Base-by-base conservation (phyloP, 2,113 vertebrate genomes). In the Otis tarda region DNA sequence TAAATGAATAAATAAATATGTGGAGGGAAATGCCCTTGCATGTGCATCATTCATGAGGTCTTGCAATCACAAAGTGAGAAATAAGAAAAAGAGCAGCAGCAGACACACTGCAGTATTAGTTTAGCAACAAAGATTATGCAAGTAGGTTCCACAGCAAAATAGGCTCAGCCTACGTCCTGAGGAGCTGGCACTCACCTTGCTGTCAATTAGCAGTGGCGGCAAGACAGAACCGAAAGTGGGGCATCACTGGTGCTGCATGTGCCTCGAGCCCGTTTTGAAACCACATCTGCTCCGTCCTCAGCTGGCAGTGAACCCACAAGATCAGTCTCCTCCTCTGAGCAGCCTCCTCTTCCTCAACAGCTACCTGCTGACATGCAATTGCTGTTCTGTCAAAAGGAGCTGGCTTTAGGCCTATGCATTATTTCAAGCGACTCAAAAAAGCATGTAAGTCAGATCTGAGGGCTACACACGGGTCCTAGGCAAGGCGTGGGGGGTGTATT, bases 41-140 rank as follows among this genome's bases (percentile, higher is more conserved):
- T 19, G 65, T 6, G 19, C 39, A 31, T 28, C 8, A 2, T 15
- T 52, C 18, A 1, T 10, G 45, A 56, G 67, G 19, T 10, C 15
- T 21, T 14, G 33, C 17, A 71, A 92, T 18, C 69, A 35, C 19
- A 4, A 59, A n/a, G 1, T 0, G 59, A 78, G 55, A 27, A 84
- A 24, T 2, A 53, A 2, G 17, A 11, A 16, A 21, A 37, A 1
- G 39, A 59, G 75, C 25, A 22, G 50, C 63, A 76, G 76, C 53
- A 37, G 60, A 39, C 27, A 50, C 41, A 0, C 13, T 3, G 4
- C 60, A 8, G 9, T 2, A 0, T 18, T 20, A 14, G n/a, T 12
- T 25, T 16, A 73, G 47, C 43, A 70, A 28, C 55, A 22, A 21
- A 60, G 28, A 35, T 31, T 15, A 7, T 2, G 35, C 45, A 30